These are phyloP conservation scores for Pachycephus smyrnensis DNA, from an alignment of 2,888 invertebrate genomes.

Conservation along the genomic window DNA sequence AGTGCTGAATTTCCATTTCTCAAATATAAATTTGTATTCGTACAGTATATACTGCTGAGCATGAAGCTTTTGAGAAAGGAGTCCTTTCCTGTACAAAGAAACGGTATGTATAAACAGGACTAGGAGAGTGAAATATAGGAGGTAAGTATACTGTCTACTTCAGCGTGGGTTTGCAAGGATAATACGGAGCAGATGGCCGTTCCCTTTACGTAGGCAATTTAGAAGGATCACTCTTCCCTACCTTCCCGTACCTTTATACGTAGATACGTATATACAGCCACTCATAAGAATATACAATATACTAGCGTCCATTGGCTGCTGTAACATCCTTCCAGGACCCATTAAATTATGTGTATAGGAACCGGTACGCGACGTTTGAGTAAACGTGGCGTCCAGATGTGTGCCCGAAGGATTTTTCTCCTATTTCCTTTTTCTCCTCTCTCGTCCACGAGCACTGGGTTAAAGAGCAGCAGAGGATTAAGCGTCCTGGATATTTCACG, in stretches of 20 bases:
- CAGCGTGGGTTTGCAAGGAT: not conserved
- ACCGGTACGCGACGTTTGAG: constrained; percentile 27
- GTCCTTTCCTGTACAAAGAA: not conserved
- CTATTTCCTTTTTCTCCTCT: not conserved
- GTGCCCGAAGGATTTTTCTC: constrained; percentile 18
- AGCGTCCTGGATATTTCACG: not conserved
- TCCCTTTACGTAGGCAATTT: constrained; percentile 21
- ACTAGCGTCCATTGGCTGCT: not conserved
- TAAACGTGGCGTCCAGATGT: constrained; percentile 44
- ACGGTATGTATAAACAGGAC: not conserved
- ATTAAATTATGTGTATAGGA: not conserved
- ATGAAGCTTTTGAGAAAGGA: not conserved
- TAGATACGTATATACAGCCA: not conserved
- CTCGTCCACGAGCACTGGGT: not conserved
- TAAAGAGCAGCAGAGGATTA: not conserved
- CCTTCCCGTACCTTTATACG: constrained; percentile 11
- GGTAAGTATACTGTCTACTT: not conserved
- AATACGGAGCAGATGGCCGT: constrained; percentile 31
- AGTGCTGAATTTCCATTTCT: not conserved
- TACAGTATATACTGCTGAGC: not conserved
- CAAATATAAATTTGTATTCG: not conserved
- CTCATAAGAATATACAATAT: not conserved
- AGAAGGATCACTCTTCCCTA: constrained; percentile 31
- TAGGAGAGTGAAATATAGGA: not conserved
- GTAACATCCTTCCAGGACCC: not conserved